A percentile compares a stretch with the other conserved stretches of the same genome.
These are phyloP conservation scores for Trialeurodes vaporariorum DNA, from an alignment of 1,140 invertebrate genomes.

Conservation along the genomic window DNA sequence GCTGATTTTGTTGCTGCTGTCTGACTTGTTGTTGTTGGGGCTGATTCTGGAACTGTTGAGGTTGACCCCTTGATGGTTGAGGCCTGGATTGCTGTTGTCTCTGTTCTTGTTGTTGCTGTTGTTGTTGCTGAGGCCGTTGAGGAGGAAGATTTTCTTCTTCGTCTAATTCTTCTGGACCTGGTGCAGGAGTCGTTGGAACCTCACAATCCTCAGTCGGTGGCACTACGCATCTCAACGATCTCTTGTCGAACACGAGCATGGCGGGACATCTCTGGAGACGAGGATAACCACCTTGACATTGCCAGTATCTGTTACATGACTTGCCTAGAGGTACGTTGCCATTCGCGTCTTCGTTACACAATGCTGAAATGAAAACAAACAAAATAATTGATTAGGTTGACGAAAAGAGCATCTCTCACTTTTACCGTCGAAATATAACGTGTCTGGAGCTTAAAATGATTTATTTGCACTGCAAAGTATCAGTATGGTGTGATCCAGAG, in stretches of 20 bases:
- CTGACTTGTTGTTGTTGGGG: slow-evolving; percentile 33
- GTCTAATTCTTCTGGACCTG: slow-evolving; percentile 39
- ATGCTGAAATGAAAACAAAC: slow-evolving; percentile 49
- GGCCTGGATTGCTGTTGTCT: slow-evolving; percentile 16
- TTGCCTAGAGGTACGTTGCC: slow-evolving; percentile 67
- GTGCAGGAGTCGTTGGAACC: slow-evolving; percentile 58
- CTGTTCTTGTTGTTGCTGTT: slow-evolving; percentile 15
- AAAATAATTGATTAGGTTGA: too few relatives aligned
- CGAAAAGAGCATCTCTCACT: too few relatives aligned
- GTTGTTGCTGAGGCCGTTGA: slow-evolving; percentile 17
- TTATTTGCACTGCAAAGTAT: too few relatives aligned
- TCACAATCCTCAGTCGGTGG: slow-evolving; percentile 81
- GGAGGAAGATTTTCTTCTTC: slow-evolving; percentile 21
- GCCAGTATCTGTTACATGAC: slow-evolving; percentile 87
- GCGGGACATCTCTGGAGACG: slow-evolving; percentile 78
- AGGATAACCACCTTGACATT: slow-evolving; percentile 84
- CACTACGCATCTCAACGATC: slow-evolving; percentile 69
- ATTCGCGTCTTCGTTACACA: slow-evolving; percentile 80
- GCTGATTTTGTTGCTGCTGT: slow-evolving; percentile 26
- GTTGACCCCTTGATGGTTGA: slow-evolving; percentile 28
- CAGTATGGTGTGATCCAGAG: too few relatives aligned
- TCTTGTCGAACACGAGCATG: slow-evolving; percentile 77
- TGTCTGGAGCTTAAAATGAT: too few relatives aligned
- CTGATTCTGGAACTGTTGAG: slow-evolving; percentile 31
- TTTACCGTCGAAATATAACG: too few relatives aligned